phyloP scores from a whole-genome alignment of 2,888 invertebrate species.

The Dolomedes plantarius region DNA sequence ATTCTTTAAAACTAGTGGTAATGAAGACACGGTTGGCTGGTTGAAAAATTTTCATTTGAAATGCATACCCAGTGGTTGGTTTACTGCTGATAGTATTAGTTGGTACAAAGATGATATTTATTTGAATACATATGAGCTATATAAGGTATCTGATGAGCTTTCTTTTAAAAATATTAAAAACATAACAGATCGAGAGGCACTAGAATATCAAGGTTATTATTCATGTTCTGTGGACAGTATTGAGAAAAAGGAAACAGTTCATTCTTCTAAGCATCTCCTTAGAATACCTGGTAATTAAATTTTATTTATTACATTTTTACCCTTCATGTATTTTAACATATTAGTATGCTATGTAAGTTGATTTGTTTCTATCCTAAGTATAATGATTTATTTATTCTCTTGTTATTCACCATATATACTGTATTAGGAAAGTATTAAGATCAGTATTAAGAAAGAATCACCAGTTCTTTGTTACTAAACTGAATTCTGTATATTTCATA shows the following conservation, averaged over 20 bases:
- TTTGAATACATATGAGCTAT: background rate
- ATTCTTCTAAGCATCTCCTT: constrained; percentile 29
- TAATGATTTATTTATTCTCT: too few species aligned
- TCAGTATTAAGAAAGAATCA: too few species aligned
- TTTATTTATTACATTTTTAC: too few species aligned
- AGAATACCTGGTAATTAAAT: constrained; percentile 33
- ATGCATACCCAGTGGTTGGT: constrained; percentile 53
- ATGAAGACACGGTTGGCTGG: background rate
- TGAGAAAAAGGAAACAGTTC: background rate
- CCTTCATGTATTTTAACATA: too few species aligned
- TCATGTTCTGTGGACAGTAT: constrained; percentile 34
- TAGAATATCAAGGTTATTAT: constrained; percentile 48
- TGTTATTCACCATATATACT: too few species aligned
- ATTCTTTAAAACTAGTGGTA: too few species aligned
- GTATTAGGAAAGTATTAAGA: too few species aligned
- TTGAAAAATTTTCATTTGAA: background rate
- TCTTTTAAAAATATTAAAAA: background rate
- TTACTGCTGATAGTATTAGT: constrained; percentile 18
- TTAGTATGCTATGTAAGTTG: too few species aligned
- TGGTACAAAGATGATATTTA: constrained; percentile 47
- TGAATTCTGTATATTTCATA: too few species aligned
- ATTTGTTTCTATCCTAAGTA: too few species aligned
- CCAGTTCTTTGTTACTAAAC: too few species aligned
- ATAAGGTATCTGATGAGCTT: background rate
- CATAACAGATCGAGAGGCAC: background rate